Conservation (phyloP, 92 coral and sea anemone species). For the Scolanthus callimorphus region DNA sequence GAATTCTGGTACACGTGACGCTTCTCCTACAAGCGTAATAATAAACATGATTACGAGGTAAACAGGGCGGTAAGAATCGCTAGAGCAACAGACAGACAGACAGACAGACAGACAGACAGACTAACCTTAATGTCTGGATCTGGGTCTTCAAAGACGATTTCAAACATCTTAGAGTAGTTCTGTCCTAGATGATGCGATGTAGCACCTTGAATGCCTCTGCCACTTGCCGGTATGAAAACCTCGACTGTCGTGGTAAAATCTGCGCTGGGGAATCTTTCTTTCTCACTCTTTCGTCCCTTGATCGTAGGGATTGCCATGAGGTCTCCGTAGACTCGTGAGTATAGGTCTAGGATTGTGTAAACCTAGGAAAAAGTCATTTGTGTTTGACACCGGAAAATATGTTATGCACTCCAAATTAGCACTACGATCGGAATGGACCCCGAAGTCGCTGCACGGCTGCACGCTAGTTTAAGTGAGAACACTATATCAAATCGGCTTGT, state of each 20-base stretch:
- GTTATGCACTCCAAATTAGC: too few relatives aligned
- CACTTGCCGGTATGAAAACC: constrained; percentile 89
- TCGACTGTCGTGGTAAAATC: constrained; percentile 97
- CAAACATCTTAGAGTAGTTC: constrained; percentile 98
- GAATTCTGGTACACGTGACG: constrained; percentile 91
- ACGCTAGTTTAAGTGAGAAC: too few relatives aligned
- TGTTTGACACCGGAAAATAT: too few relatives aligned
- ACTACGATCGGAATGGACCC: too few relatives aligned
- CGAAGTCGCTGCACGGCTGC: too few relatives aligned
- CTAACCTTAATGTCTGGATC: constrained; percentile 66
- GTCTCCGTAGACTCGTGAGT: constrained; percentile 78
- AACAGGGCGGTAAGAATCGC: too few relatives aligned
- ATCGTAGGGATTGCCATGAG: constrained; percentile 91
- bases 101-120: too few relatives aligned
- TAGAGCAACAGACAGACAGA: background rate
- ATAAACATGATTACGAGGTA: too few relatives aligned
- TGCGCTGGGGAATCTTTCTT: constrained; percentile 95
- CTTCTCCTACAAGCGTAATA: constrained; percentile 45
- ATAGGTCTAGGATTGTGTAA: constrained; percentile 76
- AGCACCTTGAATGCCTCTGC: constrained; percentile 99
- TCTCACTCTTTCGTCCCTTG: constrained; percentile 90
- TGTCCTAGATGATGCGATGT: constrained; percentile 97
- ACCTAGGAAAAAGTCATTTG: constrained; percentile 69
- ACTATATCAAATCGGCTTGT: too few relatives aligned
- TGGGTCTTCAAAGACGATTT: constrained; percentile 95